Conservation (phyloP, 2,113 vertebrate genomes). For the Falco punctatus region DNA sequence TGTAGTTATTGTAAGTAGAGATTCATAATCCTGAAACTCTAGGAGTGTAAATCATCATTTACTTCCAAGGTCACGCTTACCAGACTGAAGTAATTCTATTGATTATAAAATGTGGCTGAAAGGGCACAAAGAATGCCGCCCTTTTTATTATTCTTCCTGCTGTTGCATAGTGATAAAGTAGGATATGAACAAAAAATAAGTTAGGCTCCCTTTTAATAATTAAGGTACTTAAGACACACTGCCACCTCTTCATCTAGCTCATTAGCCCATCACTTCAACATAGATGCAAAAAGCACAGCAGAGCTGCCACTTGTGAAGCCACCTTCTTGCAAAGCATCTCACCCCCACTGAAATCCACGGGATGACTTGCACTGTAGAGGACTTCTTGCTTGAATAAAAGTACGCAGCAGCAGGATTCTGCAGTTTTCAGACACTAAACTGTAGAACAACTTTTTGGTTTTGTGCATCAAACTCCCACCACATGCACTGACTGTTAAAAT, state of each 20-base stretch:
- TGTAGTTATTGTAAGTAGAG: not conserved
- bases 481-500: not conserved
- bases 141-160: not conserved
- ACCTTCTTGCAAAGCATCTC: not conserved
- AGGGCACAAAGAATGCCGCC: not conserved
- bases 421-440: not conserved
- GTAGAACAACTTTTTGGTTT: not conserved
- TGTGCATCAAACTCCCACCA: not conserved
- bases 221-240: not conserved
- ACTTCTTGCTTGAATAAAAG: not conserved
- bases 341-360: not conserved
- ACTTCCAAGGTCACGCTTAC: constrained; percentile 29
- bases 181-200: not conserved
- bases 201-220: not conserved
- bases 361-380: not conserved
- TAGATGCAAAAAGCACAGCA: not conserved
- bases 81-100: constrained; percentile 18
- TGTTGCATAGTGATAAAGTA: not conserved
- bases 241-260: not conserved
- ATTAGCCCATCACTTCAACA: not conserved
- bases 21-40: not conserved
- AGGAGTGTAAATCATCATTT: constrained; percentile 5
- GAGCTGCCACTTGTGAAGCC: not conserved
- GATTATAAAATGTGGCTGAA: not conserved
- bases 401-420: not conserved